Evolutionary conservation across 2,113 vertebrate genomes (phyloP).

Genomic region (Podiceps cristatus): DNA sequence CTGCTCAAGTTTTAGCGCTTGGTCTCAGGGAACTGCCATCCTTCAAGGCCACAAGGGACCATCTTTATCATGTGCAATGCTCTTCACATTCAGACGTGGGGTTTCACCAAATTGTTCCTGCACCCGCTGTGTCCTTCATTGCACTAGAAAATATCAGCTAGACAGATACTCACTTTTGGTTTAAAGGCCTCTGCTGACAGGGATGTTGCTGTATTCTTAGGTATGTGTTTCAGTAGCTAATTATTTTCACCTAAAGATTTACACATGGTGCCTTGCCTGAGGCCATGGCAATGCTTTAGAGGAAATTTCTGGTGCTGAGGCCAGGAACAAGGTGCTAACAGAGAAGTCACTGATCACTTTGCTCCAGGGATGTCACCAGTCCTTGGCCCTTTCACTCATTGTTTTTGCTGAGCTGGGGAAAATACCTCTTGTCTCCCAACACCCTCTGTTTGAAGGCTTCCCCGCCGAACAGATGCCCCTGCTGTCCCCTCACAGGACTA

Average conservation of each 20-base stretch:
- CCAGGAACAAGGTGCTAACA: background rate
- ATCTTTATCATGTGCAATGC: background rate
- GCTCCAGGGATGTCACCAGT: background rate
- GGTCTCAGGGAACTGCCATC: background rate
- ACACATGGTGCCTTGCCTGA: background rate
- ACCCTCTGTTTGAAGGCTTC: background rate
- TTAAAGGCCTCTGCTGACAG: background rate
- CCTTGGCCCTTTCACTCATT: background rate
- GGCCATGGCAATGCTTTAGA: background rate
- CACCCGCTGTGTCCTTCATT: background rate
- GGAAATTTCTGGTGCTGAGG: background rate
- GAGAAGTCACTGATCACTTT: background rate
- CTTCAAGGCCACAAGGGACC: background rate
- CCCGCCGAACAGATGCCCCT: rapidly evolving
- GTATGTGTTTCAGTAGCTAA: background rate
- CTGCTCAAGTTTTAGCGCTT: background rate
- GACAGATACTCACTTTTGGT: background rate
- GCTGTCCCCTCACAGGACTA: background rate
- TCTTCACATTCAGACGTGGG: background rate
- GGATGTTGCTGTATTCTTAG: background rate
- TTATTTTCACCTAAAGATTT: background rate
- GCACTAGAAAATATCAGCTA: background rate
- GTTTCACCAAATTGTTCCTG: background rate
- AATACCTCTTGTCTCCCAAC: background rate
- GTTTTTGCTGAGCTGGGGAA: background rate